Conservation (phyloP, 2,888 invertebrate genomes). For the Xestia sexstrigata region DNA sequence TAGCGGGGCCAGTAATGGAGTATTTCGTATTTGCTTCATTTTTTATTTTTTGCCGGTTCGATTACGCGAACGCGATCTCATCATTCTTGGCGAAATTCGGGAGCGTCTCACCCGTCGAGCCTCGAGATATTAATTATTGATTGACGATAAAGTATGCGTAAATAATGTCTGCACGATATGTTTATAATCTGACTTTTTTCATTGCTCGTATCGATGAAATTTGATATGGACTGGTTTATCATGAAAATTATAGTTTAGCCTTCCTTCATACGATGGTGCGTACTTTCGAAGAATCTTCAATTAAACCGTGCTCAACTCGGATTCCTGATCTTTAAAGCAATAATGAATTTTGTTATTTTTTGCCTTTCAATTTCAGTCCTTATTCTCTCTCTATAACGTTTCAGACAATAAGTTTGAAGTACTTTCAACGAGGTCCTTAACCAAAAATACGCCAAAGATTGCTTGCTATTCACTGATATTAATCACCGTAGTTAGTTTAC, state of each 20-base stretch:
- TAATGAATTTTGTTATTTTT: constrained; percentile 4
- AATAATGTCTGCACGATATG: constrained; percentile 81
- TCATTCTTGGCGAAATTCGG: constrained; percentile 90
- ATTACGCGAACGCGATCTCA: constrained; percentile 90
- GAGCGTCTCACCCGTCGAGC: constrained; percentile 88
- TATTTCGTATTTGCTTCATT: constrained; percentile 91
- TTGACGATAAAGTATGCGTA: constrained; percentile 89
- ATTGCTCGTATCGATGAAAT: constrained; percentile 62
- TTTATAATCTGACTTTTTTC: constrained; percentile 75
- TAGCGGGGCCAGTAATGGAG: constrained; percentile 85
- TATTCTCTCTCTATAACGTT: constrained; percentile 41
- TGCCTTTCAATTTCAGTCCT: constrained; percentile 10
- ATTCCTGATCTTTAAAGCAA: constrained; percentile 19
- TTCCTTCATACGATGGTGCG: constrained; percentile 24
- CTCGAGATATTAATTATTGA: constrained; percentile 90
- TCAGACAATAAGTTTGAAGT: constrained; percentile 43
- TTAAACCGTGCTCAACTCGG: constrained; percentile 21
- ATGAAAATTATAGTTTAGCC: constrained; percentile 62
- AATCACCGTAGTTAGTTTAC: constrained; percentile 57
- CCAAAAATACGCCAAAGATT: constrained; percentile 51
- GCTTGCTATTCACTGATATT: constrained; percentile 63
- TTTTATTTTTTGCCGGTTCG: constrained; percentile 90
- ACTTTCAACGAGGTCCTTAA: constrained; percentile 31
- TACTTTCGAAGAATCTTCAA: constrained; percentile 40
- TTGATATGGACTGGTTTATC: constrained; percentile 56